Evolutionary conservation across 2,113 vertebrate species (phyloP), one percentile per base, ranked within the genome.

Genomic region (Boleophthalmus pectinirostris): DNA sequence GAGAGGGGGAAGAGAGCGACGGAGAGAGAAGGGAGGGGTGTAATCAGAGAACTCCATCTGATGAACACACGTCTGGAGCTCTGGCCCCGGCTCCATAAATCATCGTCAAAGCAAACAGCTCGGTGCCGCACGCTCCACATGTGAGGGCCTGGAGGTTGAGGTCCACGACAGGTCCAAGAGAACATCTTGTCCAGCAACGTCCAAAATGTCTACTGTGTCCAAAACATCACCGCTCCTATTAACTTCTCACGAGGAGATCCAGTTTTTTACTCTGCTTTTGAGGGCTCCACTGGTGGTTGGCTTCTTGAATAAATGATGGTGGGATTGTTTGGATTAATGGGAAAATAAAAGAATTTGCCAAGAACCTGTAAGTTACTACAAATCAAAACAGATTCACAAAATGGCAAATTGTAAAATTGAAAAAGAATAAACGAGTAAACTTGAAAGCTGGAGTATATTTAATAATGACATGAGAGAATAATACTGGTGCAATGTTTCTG

Each of bases 21-120:
- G 10, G 38, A 61, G 69, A 58, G 45, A 33, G 53, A 73, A 74
- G 75, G 38, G 72, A 72, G 82, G 81, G 66, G 57, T 75, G 87
- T 91, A 89, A 93, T 92, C 89, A 92, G 87, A 84, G 75, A 78
- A 72, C 82, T 89, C 88, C 90, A 89, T 89, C 86, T 92, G 90
- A 92, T 92, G 91, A 91, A 83, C 91, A 79, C 83, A 73, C 84
- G 88, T 86, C 57, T 86, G 75, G 14, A 85, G 87, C 90, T 35
- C 16, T 88, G 80, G 78, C 75, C 79, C 58, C 79, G 79, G 76
- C 81, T 89, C 90, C 90, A 91, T 92, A 91, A 93, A 92, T 93
- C 90, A 92, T 87, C 75, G 78, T 86, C 86, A 77, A 81, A 85
- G 87, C 81, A 90, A 83, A 91, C 73, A 78, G 68, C 85, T 86